A percentile compares a stretch with the other conserved stretches of the same genome.
phyloP scores from a whole-genome alignment of 2,113 vertebrate species.

The Gambusia holbrooki region DNA sequence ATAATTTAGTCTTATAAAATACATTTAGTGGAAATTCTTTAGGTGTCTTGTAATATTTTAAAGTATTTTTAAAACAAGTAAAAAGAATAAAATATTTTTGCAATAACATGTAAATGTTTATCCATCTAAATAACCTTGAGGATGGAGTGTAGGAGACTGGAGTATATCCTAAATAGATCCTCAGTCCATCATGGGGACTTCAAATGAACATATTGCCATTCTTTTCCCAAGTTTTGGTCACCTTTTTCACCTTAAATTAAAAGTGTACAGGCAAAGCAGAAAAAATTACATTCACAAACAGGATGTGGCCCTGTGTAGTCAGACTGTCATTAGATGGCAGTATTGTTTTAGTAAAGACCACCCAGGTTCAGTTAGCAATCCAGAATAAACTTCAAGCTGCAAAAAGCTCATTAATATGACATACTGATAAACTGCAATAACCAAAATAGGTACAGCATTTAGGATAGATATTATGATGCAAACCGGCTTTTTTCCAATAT shows the following conservation, averaged over 20 bases:
- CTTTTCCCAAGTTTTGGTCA: background rate
- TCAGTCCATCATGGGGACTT: background rate
- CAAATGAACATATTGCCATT: background rate
- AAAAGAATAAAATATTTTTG: too few relatives aligned
- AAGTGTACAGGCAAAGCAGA: background rate
- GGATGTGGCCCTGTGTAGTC: background rate
- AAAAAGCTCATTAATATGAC: background rate
- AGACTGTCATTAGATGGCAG: conserved; percentile 76
- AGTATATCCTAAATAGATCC: background rate
- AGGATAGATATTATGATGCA: background rate
- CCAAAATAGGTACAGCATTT: background rate
- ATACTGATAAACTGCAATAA: background rate
- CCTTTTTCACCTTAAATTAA: background rate
- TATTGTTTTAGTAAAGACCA: conserved; percentile 58
- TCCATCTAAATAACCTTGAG: background rate
- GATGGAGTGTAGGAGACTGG: background rate
- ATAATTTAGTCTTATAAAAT: background rate
- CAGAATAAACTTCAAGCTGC: background rate
- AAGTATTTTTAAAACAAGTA: background rate
- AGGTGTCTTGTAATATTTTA: background rate
- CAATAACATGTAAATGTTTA: background rate
- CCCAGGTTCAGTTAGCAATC: background rate
- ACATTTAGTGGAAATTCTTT: background rate
- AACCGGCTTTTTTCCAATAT: background rate
- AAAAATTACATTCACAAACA: background rate